phyloP scores from a whole-genome alignment of 2,888 invertebrate genomes.

The Ormyrus labotus region DNA sequence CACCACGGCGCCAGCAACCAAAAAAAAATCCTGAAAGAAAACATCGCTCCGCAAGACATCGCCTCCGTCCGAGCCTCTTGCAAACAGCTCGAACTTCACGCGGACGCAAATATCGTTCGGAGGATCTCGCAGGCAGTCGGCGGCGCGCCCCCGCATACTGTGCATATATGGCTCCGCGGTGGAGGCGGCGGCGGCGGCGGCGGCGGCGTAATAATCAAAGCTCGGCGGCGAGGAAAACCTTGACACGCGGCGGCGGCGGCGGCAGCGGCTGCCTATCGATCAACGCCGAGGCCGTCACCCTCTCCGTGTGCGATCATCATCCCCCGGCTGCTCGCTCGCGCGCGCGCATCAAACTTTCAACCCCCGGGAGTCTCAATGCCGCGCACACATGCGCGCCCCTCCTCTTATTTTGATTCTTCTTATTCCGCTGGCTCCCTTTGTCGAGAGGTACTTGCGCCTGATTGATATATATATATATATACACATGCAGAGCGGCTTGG shows the following conservation, averaged over 20 bases:
- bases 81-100: no score
- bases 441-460: no score
- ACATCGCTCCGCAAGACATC: no score
- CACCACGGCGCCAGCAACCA: no score
- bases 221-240: slow-evolving; percentile 58
- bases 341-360: slow-evolving; percentile 48
- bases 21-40: no score
- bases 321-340: not conserved
- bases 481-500: no score
- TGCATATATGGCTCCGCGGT: no score
- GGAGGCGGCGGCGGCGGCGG: not conserved
- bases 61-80: no score
- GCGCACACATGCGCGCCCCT: not conserved
- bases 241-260: slow-evolving; percentile 61
- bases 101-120: no score
- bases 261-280: slow-evolving; percentile 65
- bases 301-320: slow-evolving; percentile 38
- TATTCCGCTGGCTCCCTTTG: slow-evolving; percentile 3
- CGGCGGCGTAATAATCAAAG: slow-evolving; percentile 48
- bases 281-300: slow-evolving; percentile 72
- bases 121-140: no score
- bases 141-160: no score
- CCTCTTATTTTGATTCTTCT: not conserved
- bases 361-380: slow-evolving; percentile 43
- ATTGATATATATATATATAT: no score